phyloP scores from a whole-genome alignment of 1,140 invertebrate genomes.

The Varroa destructor region DNA sequence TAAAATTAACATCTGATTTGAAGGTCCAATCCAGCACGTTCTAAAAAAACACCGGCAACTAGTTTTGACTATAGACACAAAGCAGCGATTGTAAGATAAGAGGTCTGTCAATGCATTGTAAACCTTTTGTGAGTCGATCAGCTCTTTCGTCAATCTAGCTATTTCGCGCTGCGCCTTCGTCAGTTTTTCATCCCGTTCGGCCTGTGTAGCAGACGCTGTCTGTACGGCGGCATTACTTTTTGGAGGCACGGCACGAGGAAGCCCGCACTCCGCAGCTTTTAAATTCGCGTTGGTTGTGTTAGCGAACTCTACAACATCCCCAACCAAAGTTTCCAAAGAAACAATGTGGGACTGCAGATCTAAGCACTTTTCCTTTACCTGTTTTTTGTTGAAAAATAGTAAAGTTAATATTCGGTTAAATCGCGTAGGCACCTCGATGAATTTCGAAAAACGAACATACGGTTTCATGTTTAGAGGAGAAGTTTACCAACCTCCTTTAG shows the following conservation, averaged over 20 bases:
- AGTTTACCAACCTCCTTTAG: conserved; percentile 4
- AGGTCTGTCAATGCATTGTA: too few species aligned
- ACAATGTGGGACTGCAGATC: conserved; percentile 24
- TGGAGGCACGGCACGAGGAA: too few species aligned
- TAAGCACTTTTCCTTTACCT: conserved; percentile 25
- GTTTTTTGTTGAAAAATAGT: too few species aligned
- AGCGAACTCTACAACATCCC: background rate
- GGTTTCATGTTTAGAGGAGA: background rate
- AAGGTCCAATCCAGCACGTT: too few species aligned
- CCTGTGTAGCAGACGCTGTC: background rate
- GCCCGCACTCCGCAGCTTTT: background rate
- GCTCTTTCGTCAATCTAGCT: conserved; percentile 9
- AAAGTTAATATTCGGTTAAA: too few species aligned
- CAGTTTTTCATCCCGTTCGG: conserved; percentile 2
- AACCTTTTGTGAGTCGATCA: conserved; percentile 16
- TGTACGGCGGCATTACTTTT: conserved; percentile 17
- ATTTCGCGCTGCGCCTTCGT: conserved; percentile 19
- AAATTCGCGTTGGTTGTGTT: background rate
- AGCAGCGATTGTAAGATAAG: too few species aligned
- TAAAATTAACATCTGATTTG: too few species aligned
- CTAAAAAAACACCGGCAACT: too few species aligned
- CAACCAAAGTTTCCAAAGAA: background rate
- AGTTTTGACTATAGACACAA: too few species aligned
- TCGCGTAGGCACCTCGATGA: background rate
- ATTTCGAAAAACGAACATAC: background rate